Evolutionary conservation across 2,888 invertebrate genomes (phyloP).

Genomic region (Zygogramma bicolorata): DNA sequence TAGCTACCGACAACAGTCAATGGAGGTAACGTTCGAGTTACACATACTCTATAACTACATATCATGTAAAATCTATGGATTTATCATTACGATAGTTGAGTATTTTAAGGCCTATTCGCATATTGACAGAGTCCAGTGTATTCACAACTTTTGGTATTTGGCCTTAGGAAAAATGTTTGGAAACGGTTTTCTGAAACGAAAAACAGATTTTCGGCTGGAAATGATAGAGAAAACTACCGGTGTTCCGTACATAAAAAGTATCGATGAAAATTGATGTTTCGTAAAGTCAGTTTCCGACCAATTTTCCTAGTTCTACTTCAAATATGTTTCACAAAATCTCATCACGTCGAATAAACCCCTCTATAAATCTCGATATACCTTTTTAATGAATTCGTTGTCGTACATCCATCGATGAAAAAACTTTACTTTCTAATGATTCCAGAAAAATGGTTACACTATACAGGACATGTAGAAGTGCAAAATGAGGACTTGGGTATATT

Average conservation of each 20-base stretch:
- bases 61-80: slow-evolving; percentile 54
- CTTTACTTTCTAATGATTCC: not conserved
- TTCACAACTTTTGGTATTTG: slow-evolving; percentile 35
- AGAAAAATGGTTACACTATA: slow-evolving; percentile 17
- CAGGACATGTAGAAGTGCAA: slow-evolving; percentile 24
- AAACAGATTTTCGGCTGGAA: too few relatives aligned
- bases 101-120: slow-evolving; percentile 53
- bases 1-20: not conserved
- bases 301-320: not conserved
- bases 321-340: not conserved
- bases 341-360: not conserved
- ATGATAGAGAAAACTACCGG: too few relatives aligned
- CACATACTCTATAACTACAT: slow-evolving; percentile 43
- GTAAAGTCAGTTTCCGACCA: not conserved
- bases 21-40: slow-evolving; percentile 30
- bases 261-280: not conserved
- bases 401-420: slow-evolving; percentile 26
- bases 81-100: slow-evolving; percentile 24
- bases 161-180: not conserved
- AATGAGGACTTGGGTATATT: slow-evolving; percentile 24
- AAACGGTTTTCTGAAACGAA: not conserved
- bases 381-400: slow-evolving; percentile 33
- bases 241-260: not conserved
- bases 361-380: not conserved
- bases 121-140: slow-evolving; percentile 55